A percentile compares a stretch with the other conserved stretches of the same genome.
Evolutionary conservation across 2,797 vertebrate species (phyloP).

Genomic region (Amblyopsis hoosieri): DNA sequence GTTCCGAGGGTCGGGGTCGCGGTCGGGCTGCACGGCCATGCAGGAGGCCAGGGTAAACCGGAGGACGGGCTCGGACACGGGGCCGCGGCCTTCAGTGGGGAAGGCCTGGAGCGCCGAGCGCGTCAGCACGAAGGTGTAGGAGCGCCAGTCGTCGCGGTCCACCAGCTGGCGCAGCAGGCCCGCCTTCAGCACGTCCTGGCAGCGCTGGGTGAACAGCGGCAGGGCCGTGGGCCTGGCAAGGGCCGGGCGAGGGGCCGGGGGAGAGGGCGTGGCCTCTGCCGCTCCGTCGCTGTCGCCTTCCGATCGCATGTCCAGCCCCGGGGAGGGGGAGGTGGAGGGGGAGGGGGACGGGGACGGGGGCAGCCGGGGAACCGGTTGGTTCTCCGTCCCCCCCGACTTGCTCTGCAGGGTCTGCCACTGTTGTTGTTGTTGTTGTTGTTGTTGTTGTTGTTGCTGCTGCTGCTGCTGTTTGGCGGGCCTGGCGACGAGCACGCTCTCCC

Average conservation of each 20-base stretch:
- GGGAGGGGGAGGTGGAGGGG: constrained; percentile 31
- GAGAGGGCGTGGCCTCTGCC: constrained; percentile 19
- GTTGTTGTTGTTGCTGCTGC: constrained; percentile 52
- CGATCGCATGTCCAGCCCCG: constrained; percentile 52
- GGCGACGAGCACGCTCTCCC: constrained; percentile 83
- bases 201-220: constrained; percentile 79
- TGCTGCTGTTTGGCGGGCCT: constrained; percentile 67
- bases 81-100: constrained; percentile 84
- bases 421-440: constrained; percentile 45
- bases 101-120: constrained; percentile 86
- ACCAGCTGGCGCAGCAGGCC: constrained; percentile 88
- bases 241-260: constrained; percentile 25
- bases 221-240: constrained; percentile 77
- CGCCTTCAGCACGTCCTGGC: constrained; percentile 85
- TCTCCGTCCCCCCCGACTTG: constrained; percentile 60
- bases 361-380: constrained; percentile 35
- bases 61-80: constrained; percentile 86
- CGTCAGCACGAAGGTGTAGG: constrained; percentile 92
- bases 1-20: constrained; percentile 63
- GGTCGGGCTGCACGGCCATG: constrained; percentile 83
- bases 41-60: constrained; percentile 85
- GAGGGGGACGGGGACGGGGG: constrained; percentile 53
- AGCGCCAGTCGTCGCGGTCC: constrained; percentile 91
- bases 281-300: constrained; percentile 48
- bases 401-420: constrained; percentile 46